Conservation (phyloP, 2,797 vertebrate genomes). For the Channa striata region DNA sequence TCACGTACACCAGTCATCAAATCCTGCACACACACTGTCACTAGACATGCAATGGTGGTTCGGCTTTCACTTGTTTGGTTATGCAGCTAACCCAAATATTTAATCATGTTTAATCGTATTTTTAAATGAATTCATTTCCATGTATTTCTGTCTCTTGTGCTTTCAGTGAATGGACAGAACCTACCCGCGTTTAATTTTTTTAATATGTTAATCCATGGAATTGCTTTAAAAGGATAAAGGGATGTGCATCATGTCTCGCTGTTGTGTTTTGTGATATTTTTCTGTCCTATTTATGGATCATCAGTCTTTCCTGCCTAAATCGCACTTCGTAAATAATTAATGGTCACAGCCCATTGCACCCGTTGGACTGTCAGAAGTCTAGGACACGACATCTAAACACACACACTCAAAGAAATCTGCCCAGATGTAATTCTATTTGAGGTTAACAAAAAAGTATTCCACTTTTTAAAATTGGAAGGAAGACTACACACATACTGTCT, state of each 20-base stretch:
- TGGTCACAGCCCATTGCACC: conserved; percentile 70
- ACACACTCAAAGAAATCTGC: conserved; percentile 3
- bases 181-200: neutral
- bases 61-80: neutral
- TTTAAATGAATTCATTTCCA: too few species aligned
- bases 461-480: conserved; percentile 20
- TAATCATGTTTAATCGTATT: neutral
- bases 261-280: conserved; percentile 53
- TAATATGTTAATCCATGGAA: neutral
- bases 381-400: conserved; percentile 38
- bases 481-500: neutral
- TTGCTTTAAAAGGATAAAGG: neutral
- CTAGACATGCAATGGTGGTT: neutral
- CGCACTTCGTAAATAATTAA: conserved; percentile 78
- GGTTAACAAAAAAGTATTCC: conserved; percentile 35
- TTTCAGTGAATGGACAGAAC: neutral
- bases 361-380: conserved; percentile 65
- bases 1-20: neutral
- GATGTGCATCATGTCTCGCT: conserved; percentile 12
- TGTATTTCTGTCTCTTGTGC: too few species aligned
- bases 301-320: conserved; percentile 76
- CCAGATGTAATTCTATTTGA: conserved; percentile 18
- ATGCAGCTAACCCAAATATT: neutral
- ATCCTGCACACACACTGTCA: neutral
- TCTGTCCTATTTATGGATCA: conserved; percentile 80